Percentiles rank a stretch among this genome's conserved stretches.
phyloP scores from a whole-genome alignment of 2,888 invertebrate species.

The Orthosia gothica region DNA sequence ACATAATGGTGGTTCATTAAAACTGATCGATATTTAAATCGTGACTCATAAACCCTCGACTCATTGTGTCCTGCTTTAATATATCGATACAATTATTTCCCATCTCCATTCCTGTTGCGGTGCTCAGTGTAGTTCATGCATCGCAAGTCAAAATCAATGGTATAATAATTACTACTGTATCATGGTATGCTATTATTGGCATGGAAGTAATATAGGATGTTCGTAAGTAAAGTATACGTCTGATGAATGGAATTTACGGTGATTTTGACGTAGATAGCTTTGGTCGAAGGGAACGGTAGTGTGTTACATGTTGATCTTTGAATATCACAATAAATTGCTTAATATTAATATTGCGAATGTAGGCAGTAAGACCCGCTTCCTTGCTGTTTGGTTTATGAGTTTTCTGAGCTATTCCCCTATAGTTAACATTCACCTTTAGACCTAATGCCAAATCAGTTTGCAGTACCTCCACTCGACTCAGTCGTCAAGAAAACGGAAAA shows the following conservation, averaged over 20 bases:
- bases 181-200: not conserved
- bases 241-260: slow-evolving; percentile 23
- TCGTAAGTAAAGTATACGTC: not conserved
- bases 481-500: too few relatives aligned
- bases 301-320: not conserved
- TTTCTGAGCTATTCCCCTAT: not conserved
- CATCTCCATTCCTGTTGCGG: too few relatives aligned
- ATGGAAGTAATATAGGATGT: not conserved
- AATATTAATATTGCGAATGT: not conserved
- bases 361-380: not conserved
- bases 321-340: not conserved
- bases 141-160: slow-evolving; percentile 69
- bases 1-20: too few relatives aligned
- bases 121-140: slow-evolving; percentile 55
- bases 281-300: not conserved
- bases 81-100: too few relatives aligned
- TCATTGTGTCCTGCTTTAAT: too few relatives aligned
- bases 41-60: too few relatives aligned
- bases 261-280: not conserved
- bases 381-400: not conserved
- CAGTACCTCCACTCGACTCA: too few relatives aligned
- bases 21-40: too few relatives aligned
- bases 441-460: too few relatives aligned
- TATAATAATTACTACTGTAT: slow-evolving; percentile 55
- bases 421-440: not conserved